These are phyloP conservation scores for Tachina fera DNA, from an alignment of 2,888 invertebrate genomes.

Conservation along the genomic window DNA sequence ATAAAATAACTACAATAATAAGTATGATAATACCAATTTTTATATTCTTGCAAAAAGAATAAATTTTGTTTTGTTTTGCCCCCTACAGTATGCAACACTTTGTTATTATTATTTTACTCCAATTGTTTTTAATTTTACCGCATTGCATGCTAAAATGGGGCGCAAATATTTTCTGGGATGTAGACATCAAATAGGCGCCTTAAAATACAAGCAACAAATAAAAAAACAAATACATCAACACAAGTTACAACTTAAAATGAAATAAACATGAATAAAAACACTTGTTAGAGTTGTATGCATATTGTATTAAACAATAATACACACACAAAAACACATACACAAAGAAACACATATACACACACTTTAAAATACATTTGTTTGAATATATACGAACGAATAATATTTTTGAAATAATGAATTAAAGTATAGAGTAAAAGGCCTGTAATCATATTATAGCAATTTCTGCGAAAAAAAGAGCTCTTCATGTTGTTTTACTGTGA, in stretches of 20 bases:
- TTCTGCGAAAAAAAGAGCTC: constrained; percentile 54
- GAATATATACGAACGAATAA: neutral
- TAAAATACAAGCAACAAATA: constrained; percentile 27
- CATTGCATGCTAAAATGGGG: constrained; percentile 73
- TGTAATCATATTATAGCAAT: constrained; percentile 63
- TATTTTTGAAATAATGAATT: constrained; percentile 39
- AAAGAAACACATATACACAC: no score
- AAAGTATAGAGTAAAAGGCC: constrained; percentile 38
- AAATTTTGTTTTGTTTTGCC: neutral
- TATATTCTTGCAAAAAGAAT: neutral
- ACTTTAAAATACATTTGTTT: constrained; percentile 15
- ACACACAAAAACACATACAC: no score
- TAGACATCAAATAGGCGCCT: constrained; percentile 67
- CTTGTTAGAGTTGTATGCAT: constrained; percentile 60
- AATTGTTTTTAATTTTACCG: constrained; percentile 64
- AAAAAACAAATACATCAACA: constrained; percentile 22
- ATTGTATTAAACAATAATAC: constrained; percentile 9
- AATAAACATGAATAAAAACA: constrained; percentile 55
- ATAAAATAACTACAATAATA: no score
- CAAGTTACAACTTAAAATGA: constrained; percentile 39
- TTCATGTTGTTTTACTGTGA: constrained; percentile 48
- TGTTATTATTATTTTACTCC: constrained; percentile 35
- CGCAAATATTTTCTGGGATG: constrained; percentile 63
- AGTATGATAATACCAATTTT: neutral
- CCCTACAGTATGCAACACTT: constrained; percentile 37